phyloP scores from a whole-genome alignment of 2,888 invertebrate species.

The Neoscelio sp. region DNA sequence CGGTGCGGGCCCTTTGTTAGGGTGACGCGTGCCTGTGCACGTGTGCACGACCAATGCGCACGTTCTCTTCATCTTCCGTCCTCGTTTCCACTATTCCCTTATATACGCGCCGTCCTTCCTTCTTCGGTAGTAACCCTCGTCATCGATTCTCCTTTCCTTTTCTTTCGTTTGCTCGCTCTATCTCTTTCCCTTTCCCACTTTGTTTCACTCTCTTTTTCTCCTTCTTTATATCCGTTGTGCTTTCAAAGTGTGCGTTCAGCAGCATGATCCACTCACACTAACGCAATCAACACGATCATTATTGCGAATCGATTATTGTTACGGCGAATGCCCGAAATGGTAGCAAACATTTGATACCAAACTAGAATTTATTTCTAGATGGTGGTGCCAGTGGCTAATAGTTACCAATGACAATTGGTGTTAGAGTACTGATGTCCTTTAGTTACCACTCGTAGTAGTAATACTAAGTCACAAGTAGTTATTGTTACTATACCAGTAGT shows the following conservation, averaged over 20 bases:
- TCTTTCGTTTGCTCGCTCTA: no score
- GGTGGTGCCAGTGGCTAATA: slow-evolving; percentile 18
- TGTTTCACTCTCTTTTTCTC: slow-evolving; percentile 50
- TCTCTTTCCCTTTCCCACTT: slow-evolving; percentile 41
- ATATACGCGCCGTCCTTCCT: slow-evolving; percentile 8
- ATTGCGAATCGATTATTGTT: slow-evolving; percentile 65
- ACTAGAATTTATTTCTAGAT: no score
- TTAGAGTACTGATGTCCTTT: no score
- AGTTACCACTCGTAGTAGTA: no score
- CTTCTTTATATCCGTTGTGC: slow-evolving; percentile 45
- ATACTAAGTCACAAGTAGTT: no score
- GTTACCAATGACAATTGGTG: no score
- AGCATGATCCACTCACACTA: slow-evolving; percentile 58
- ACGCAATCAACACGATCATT: slow-evolving; percentile 21
- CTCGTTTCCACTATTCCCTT: background rate
- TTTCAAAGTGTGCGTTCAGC: slow-evolving; percentile 50
- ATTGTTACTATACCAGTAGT: no score
- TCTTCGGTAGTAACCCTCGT: slow-evolving; percentile 57
- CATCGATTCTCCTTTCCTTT: slow-evolving; percentile 33
- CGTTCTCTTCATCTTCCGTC: slow-evolving; percentile 73
- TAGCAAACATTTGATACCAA: no score
- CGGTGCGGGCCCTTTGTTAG: slow-evolving; percentile 82
- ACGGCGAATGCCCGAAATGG: slow-evolving; percentile 30
- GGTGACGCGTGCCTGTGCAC: slow-evolving; percentile 82
- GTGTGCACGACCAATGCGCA: slow-evolving; percentile 82